Evolutionary conservation across 2,113 vertebrate species (phyloP), one percentile per base, ranked within the genome.

Genomic region (Papio anubis): DNA sequence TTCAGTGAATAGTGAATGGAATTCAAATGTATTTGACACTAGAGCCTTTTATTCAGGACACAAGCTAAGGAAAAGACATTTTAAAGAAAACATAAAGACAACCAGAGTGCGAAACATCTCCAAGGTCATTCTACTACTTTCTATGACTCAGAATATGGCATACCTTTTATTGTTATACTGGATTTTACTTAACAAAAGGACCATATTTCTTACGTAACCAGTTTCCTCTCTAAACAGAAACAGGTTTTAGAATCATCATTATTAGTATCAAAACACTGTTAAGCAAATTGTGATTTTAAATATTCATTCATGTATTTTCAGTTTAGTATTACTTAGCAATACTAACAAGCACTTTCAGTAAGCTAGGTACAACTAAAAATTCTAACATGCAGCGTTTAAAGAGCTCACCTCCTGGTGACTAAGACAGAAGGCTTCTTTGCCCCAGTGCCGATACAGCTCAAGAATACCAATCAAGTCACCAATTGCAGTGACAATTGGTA

Each of bases 381-480:
- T 23, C 21, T 52, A 32, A 3, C 9, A 1, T 11, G 25, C 10
- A 3, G 13, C 12, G 50, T 25, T 32, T 30, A 40, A 64, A 57
- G 17, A 5, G 3, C 98, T 98, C 97, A 99, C 99, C 99, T 99
- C 99, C 98, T 99, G 99, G 86, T 99, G 99, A 97, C 99, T 99
- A 85, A 99, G 99, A 96, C 99, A 99, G 99, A 99, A 99, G 78
- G 99, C 99, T 93, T 99, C 99, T 79, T 99, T 99, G 98, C 99
- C 99, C 99, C 99, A 99, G 97, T 99, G 99, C 84, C 99, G 99
- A 93, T 99, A 99, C 82, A 99, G 99, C 99, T 99, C 99, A 95
- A 99, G 98, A 95, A 99, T 99, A 57, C 99, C 99, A 75, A 99
- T 99, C 98, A 99, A 98, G 97, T 99, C 99, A 35, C 99, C 99